phyloP scores from a whole-genome alignment of 2,113 vertebrate species.

The Lasiurus cinereus region DNA sequence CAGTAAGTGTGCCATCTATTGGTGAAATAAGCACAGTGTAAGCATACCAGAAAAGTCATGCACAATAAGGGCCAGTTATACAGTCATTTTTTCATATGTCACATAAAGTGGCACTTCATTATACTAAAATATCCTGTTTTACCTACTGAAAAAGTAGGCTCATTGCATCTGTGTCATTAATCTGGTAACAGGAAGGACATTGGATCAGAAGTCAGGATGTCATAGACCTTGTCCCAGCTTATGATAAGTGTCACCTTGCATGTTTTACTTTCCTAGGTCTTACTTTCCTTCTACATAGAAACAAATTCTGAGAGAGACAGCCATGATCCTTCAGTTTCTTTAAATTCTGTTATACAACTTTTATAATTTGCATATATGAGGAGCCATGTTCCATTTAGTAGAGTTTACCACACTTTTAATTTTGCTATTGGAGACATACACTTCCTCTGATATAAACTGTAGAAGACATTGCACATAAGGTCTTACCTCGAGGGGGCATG shows the following conservation, averaged over 20 bases:
- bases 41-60: background rate
- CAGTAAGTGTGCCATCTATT: slow-evolving; percentile 71
- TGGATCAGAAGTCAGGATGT: background rate
- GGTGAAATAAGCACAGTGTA: slow-evolving; percentile 47
- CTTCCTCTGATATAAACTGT: background rate
- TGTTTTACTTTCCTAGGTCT: background rate
- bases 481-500: background rate
- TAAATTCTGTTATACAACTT: background rate
- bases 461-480: background rate
- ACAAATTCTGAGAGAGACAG: background rate
- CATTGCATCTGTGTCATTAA: fast-evolving
- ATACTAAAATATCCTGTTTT: background rate
- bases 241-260: background rate
- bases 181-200: background rate
- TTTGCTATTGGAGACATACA: background rate
- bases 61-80: background rate
- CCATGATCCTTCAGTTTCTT: background rate
- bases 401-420: background rate
- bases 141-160: background rate
- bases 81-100: background rate
- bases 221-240: background rate
- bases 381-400: background rate
- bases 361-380: background rate
- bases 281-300: background rate
- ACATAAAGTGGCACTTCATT: background rate